Evolutionary conservation across 2,113 vertebrate species (phyloP), one percentile per base, ranked within the genome.

Genomic region (Neodontobutis hainanensis): DNA sequence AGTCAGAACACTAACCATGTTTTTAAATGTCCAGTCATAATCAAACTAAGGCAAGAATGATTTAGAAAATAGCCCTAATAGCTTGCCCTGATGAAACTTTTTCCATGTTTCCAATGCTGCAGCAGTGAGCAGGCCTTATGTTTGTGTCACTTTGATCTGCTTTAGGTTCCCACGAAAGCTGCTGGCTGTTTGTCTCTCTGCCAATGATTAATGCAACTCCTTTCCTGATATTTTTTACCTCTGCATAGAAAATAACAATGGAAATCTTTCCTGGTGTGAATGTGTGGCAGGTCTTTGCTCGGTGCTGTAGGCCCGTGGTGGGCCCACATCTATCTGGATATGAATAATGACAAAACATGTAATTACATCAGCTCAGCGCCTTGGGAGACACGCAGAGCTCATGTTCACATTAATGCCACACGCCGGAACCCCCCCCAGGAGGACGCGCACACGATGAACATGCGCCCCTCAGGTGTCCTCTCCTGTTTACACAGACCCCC

Each of bases 301-400:
- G 0, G 36, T 15, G 56, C 16, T 8, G 4, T 19, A 5, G 56
- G 15, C 38, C 15, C 8, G 55, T 14, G 3, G 36, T 10, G 55
- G 15, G n/a, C 55, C 6, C 36, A 9, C 56, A 58, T 43, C 40
- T 42, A 19, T 55, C 52, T 58, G 9, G 36, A 57, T 57, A 58
- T 58, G 56, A 58, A 58, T 58, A 58, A 58, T 58, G 56, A 58
- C 56, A 58, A 43, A 58, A 58, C 56, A 58, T 58, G 56, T 58
- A 58, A 58, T 58, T 58, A 58, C 38, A 58, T 58, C 56, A 58
- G 9, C n/a, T 36, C n/a, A 11, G 56, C 56, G n/a, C 56, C 56
- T 5, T n/a, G 38, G 56, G 56, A 58, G 36, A 43, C 36, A 40
- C 56, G 7, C 38, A 2, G 14, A 8, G 56, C n/a, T 58, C 56